Conservation (phyloP, 2,797 vertebrate genomes). For the Anas acuta region DNA sequence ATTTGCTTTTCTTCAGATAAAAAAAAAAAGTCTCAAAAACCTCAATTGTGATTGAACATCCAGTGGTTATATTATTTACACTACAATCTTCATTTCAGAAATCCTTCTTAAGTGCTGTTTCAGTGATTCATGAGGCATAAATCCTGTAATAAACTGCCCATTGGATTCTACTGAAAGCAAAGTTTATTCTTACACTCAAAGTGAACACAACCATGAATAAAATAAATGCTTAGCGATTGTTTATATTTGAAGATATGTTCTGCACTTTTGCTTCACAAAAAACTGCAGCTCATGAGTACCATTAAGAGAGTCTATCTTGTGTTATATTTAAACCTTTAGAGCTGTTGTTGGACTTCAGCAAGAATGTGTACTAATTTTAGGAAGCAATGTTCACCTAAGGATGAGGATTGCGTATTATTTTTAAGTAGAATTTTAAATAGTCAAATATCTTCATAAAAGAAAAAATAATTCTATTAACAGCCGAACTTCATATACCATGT, state of each 20-base stretch:
- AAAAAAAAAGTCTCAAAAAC: neutral
- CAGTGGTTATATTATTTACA: neutral
- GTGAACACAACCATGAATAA: neutral
- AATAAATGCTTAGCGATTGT: neutral
- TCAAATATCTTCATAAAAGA: neutral
- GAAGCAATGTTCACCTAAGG: neutral
- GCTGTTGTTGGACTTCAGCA: neutral
- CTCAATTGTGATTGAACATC: neutral
- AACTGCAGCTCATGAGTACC: accelerated
- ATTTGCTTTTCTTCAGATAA: neutral
- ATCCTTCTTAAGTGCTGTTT: constrained; percentile 27
- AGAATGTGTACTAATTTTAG: neutral
- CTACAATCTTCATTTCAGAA: neutral
- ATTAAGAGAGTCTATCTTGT: neutral
- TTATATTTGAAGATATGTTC: neutral
- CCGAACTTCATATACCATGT: neutral
- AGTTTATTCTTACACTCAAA: neutral
- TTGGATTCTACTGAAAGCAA: constrained; percentile 23
- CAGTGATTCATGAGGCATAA: constrained; percentile 18
- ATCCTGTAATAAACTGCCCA: neutral
- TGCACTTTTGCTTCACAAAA: neutral
- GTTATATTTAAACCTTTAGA: neutral
- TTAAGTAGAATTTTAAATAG: neutral
- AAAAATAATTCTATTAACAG: neutral
- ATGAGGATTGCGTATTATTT: neutral